These are phyloP conservation scores for Pseudomyrmex cubaensis DNA, from an alignment of 1,140 invertebrate genomes.

Conservation along the genomic window DNA sequence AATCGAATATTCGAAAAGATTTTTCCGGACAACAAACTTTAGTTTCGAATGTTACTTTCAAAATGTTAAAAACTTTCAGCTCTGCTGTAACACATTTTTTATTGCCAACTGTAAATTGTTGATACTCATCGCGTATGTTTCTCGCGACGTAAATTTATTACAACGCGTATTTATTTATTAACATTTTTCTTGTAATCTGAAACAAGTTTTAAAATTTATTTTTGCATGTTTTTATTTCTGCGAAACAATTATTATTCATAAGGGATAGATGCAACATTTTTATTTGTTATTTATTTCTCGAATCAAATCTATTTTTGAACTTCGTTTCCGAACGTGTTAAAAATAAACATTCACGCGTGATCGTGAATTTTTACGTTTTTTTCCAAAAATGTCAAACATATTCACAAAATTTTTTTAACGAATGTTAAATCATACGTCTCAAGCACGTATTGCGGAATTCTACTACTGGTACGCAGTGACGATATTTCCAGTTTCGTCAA, in stretches of 20 bases:
- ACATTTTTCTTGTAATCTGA: not conserved
- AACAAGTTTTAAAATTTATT: not conserved
- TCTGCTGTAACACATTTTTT: not conserved
- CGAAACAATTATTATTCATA: no score
- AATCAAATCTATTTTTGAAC: not conserved
- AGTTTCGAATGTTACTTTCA: not conserved
- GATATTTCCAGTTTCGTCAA: slow-evolving; percentile 37
- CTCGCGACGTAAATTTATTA: no score
- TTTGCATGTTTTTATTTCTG: not conserved
- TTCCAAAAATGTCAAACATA: no score
- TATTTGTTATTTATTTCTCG: not conserved
- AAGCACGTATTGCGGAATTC: not conserved
- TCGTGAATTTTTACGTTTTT: no score
- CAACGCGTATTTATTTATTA: not conserved
- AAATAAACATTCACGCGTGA: no score
- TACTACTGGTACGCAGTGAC: not conserved
- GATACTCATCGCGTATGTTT: not conserved
- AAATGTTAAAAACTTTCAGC: not conserved
- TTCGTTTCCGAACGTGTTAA: no score
- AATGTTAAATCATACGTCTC: no score
- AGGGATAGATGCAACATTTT: no score
- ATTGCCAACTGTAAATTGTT: not conserved
- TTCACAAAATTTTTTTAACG: no score
- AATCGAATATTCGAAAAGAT: not conserved
- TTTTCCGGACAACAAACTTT: not conserved